Conservation (phyloP, 2,888 invertebrate species). For the Chloromyia formosa region DNA sequence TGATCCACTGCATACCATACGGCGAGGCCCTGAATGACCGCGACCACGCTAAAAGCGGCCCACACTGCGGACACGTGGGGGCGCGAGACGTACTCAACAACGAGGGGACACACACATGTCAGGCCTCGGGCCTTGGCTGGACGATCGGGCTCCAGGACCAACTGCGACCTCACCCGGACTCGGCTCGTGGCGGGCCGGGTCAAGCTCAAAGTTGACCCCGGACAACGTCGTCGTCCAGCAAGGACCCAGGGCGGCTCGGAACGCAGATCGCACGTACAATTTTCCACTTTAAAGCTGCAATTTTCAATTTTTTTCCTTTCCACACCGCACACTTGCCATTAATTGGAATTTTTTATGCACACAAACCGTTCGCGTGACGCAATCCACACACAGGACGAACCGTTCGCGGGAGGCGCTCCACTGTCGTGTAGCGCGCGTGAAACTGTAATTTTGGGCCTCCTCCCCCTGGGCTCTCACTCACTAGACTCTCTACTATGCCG, state of each 20-base stretch:
- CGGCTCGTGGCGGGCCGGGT: not conserved
- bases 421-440: not conserved
- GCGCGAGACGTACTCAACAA: not conserved
- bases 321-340: too few relatives aligned
- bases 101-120: not conserved
- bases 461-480: too few relatives aligned
- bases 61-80: conserved; percentile 4
- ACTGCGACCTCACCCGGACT: not conserved
- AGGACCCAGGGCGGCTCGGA: not conserved
- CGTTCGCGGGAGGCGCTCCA: conserved; percentile 12
- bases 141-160: not conserved
- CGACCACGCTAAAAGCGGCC: too few relatives aligned
- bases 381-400: conserved; percentile 13
- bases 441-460: too few relatives aligned
- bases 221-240: not conserved
- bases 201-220: not conserved
- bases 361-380: conserved; percentile 26
- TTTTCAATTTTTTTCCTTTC: not conserved
- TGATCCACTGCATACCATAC: too few relatives aligned
- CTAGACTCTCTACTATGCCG: not conserved
- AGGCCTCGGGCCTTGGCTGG: not conserved
- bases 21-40: too few relatives aligned
- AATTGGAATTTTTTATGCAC: too few relatives aligned
- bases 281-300: conserved; percentile 23
- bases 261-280: conserved; percentile 19